Percentiles rank a stretch among this genome's conserved stretches.
These are phyloP conservation scores for Mya arenaria DNA, from an alignment of 1,140 invertebrate genomes.

Conservation along the genomic window DNA sequence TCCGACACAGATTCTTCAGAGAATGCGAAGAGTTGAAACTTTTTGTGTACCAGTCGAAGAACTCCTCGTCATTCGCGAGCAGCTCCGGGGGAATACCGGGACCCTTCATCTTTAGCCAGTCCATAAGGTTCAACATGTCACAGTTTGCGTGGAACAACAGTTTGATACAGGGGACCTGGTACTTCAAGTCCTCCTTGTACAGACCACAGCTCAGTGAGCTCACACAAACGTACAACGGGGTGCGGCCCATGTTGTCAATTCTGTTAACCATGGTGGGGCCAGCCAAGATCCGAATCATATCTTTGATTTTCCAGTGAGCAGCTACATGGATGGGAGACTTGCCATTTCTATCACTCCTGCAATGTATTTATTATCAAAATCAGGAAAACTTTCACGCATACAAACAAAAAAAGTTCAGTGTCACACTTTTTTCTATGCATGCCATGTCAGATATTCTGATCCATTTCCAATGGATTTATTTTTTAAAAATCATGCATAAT, in stretches of 20 bases:
- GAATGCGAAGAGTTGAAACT: slow-evolving; percentile 75
- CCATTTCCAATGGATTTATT: too few species aligned
- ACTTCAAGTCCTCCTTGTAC: slow-evolving; percentile 79
- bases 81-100: slow-evolving; percentile 78
- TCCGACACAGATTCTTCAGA: slow-evolving; percentile 77
- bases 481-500: too few species aligned
- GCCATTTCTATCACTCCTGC: slow-evolving; percentile 76
- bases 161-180: slow-evolving; percentile 77
- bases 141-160: slow-evolving; percentile 76
- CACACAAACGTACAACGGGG: slow-evolving; percentile 80
- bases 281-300: slow-evolving; percentile 75
- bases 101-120: slow-evolving; percentile 80
- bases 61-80: slow-evolving; percentile 73
- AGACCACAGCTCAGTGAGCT: slow-evolving; percentile 78
- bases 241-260: slow-evolving; percentile 76
- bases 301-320: slow-evolving; percentile 79
- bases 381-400: too few species aligned
- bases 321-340: slow-evolving; percentile 78
- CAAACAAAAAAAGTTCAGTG: too few species aligned
- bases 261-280: slow-evolving; percentile 74
- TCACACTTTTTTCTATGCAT: too few species aligned
- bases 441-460: too few species aligned
- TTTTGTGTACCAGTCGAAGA: slow-evolving; percentile 77
- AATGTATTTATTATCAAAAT: too few species aligned
- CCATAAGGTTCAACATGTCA: slow-evolving; percentile 80